phyloP scores from a whole-genome alignment of 2,113 vertebrate genomes.

The Genyomyrus donnyi region DNA sequence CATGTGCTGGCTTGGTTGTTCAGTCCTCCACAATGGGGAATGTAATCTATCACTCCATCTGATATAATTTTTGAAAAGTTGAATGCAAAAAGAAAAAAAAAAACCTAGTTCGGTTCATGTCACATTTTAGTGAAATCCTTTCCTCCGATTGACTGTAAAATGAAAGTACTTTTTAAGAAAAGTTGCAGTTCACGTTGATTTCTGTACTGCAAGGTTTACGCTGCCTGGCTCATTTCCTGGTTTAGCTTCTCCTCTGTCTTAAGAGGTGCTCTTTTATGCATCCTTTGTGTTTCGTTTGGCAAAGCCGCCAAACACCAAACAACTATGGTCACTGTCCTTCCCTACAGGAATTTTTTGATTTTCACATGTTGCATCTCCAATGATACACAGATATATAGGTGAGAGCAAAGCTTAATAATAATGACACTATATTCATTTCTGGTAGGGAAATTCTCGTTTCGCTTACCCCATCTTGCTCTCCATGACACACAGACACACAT shows the following conservation, averaged over 20 bases:
- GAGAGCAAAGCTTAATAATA: not conserved
- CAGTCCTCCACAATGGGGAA: not conserved
- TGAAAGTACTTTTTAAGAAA: not conserved
- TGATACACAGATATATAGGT: not conserved
- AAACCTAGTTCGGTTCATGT: not conserved
- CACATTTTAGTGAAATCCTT: not conserved
- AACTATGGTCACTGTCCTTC: not conserved
- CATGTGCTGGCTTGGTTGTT: not conserved
- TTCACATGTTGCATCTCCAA: not conserved
- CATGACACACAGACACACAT: not conserved
- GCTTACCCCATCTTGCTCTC: not conserved
- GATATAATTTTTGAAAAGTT: not conserved
- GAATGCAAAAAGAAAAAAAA: not conserved
- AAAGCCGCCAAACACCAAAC: not conserved
- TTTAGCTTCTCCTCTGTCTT: not conserved
- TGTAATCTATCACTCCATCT: conserved; percentile 6
- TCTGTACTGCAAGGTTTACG: not conserved
- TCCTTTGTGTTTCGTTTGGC: not conserved
- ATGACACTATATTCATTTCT: not conserved
- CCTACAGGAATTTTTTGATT: not conserved
- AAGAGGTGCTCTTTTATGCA: not conserved
- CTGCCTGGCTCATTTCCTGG: not conserved
- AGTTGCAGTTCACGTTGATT: not conserved
- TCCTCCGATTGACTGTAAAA: not conserved
- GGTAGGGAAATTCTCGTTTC: not conserved